A percentile compares a stretch with the other conserved stretches of the same genome.
phyloP scores from a whole-genome alignment of 2,888 invertebrate species.

The Lordiphosa andalusiaca region DNA sequence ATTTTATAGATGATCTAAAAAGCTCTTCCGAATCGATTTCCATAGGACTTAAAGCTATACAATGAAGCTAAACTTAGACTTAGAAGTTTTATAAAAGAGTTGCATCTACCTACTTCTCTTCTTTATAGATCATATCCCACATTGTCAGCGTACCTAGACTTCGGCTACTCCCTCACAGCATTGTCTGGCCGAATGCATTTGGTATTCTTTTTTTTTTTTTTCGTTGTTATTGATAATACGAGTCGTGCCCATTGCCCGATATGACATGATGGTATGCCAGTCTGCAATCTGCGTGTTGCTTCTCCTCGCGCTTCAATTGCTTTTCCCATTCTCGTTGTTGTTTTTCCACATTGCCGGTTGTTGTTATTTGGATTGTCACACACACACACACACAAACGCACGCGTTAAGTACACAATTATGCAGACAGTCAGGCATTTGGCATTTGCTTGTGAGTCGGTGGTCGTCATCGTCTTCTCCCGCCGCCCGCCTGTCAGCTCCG shows the following conservation, averaged over 20 bases:
- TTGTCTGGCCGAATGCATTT: slow-evolving; percentile 14
- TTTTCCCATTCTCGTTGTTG: slow-evolving; percentile 44
- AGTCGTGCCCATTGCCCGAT: slow-evolving; percentile 64
- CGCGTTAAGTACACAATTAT: slow-evolving; percentile 74
- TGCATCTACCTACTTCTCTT: too few species aligned
- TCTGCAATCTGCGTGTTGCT: slow-evolving; percentile 42
- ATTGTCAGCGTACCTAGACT: neutral
- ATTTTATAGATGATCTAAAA: too few species aligned
- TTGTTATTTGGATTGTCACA: slow-evolving; percentile 53
- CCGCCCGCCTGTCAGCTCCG: slow-evolving; percentile 10
- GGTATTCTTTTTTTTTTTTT: neutral
- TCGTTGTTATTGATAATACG: slow-evolving; percentile 57
- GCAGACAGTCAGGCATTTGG: slow-evolving; percentile 73
- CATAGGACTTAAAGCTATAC: too few species aligned
- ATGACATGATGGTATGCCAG: slow-evolving; percentile 22
- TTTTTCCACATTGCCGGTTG: slow-evolving; percentile 50
- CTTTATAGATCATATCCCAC: too few species aligned
- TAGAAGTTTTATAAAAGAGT: too few species aligned
- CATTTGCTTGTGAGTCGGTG: slow-evolving; percentile 45
- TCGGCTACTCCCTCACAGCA: slow-evolving; percentile 4
- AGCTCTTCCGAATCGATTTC: too few species aligned
- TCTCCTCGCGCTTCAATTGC: slow-evolving; percentile 50
- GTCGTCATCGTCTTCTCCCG: slow-evolving; percentile 1
- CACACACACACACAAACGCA: slow-evolving; percentile 51
- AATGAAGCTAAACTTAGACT: too few species aligned